A percentile compares a stretch with the other conserved stretches of the same genome.
Conservation (phyloP, 2,113 vertebrate genomes). For the Anolis carolinensis region DNA sequence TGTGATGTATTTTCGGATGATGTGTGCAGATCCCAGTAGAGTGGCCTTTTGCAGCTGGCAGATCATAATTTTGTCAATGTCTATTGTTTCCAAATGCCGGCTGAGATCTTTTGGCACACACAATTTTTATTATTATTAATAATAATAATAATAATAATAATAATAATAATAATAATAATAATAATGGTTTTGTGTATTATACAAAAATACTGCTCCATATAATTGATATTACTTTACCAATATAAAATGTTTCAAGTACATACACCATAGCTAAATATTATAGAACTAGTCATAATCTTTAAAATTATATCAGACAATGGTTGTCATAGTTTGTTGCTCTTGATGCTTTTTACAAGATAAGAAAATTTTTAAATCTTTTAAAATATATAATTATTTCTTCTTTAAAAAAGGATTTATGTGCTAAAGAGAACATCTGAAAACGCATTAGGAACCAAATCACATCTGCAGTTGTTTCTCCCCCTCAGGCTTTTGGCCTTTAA, state of each 20-base stretch:
- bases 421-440: neutral
- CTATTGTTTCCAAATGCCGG: too few species aligned
- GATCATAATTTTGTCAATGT: too few species aligned
- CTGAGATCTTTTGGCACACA: too few species aligned
- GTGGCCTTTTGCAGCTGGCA: too few species aligned
- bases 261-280: neutral
- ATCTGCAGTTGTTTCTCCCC: neutral
- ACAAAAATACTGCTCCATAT: neutral
- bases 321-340: neutral
- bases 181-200: neutral
- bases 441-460: neutral
- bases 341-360: neutral
- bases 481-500: neutral
- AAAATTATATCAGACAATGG: neutral
- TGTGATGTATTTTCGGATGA: too few species aligned
- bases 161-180: too few species aligned
- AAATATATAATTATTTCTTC: too few species aligned
- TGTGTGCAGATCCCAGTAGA: too few species aligned
- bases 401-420: neutral
- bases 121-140: too few species aligned
- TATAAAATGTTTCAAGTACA: neutral
- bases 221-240: neutral
- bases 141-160: too few species aligned
- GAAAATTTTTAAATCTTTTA: too few species aligned
- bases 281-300: neutral